A percentile compares a stretch with the other conserved stretches of the same genome.
Evolutionary conservation across 2,113 vertebrate genomes (phyloP).

Genomic region (Collichthys lucidus): DNA sequence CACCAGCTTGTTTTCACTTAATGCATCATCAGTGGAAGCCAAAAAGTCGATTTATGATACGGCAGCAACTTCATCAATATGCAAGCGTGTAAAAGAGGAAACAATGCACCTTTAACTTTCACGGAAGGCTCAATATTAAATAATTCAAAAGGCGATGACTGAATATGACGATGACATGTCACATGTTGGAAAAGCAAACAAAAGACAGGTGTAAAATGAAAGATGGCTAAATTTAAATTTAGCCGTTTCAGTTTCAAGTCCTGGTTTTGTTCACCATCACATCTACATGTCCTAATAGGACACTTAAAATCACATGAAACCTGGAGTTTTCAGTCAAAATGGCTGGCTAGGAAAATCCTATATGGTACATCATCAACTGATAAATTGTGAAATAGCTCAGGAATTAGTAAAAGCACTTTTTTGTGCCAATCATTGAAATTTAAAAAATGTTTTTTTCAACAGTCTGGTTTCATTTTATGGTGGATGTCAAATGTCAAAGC

Average conservation of each 20-base stretch:
- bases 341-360: neutral
- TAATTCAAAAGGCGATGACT: constrained; percentile 7
- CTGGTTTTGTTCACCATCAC: neutral
- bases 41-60: neutral
- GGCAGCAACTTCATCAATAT: constrained; percentile 13
- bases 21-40: neutral
- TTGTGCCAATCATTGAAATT: too few species aligned
- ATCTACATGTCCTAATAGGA: too few species aligned
- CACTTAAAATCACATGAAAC: neutral
- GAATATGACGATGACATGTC: neutral
- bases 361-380: neutral
- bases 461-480: neutral
- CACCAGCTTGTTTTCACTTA: constrained; percentile 10
- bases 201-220: neutral
- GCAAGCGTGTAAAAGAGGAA: neutral
- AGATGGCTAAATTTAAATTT: neutral
- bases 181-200: neutral
- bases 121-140: neutral
- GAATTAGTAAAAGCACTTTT: neutral
- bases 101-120: neutral
- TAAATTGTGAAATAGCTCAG: neutral
- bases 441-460: neutral
- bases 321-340: neutral
- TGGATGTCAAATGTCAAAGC: neutral
- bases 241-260: neutral